Evolutionary conservation across 2,888 invertebrate species (phyloP).

Genomic region (Pandemis heparana): DNA sequence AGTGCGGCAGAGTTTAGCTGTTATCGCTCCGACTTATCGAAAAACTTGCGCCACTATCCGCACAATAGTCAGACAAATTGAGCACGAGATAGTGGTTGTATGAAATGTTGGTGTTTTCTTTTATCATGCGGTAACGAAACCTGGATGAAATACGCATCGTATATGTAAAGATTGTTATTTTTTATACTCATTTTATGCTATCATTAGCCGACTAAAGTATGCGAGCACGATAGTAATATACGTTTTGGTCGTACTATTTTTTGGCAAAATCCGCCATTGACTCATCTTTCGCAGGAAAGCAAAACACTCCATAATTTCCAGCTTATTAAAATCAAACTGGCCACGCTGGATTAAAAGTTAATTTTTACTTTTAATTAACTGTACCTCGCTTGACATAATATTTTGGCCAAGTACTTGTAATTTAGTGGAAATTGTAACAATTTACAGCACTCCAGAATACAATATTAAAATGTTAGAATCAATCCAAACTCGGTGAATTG

Average conservation of each 20-base stretch:
- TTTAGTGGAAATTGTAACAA: neutral
- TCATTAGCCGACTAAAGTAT: too few species aligned
- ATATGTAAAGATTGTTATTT: neutral
- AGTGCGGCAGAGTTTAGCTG: constrained; percentile 57
- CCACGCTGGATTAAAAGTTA: neutral
- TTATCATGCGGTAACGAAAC: neutral
- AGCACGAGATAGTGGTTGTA: constrained; percentile 48
- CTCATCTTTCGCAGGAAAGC: too few species aligned
- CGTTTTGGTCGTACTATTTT: too few species aligned
- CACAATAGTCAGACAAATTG: constrained; percentile 48
- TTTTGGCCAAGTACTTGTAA: too few species aligned
- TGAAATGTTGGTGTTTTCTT: constrained; percentile 42
- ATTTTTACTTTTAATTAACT: neutral
- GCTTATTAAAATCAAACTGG: too few species aligned
- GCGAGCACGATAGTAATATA: too few species aligned
- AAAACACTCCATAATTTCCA: too few species aligned
- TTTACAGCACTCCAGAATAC: neutral
- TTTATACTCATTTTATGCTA: too few species aligned
- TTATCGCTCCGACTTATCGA: constrained; percentile 65
- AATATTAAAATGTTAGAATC: neutral
- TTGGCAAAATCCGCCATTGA: too few species aligned
- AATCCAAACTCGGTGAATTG: constrained; percentile 13
- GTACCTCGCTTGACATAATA: neutral
- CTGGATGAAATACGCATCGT: neutral
- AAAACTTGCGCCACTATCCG: constrained; percentile 62